Evolutionary conservation across 1,140 invertebrate species (phyloP).

Genomic region (Panagrolaimus sp.): DNA sequence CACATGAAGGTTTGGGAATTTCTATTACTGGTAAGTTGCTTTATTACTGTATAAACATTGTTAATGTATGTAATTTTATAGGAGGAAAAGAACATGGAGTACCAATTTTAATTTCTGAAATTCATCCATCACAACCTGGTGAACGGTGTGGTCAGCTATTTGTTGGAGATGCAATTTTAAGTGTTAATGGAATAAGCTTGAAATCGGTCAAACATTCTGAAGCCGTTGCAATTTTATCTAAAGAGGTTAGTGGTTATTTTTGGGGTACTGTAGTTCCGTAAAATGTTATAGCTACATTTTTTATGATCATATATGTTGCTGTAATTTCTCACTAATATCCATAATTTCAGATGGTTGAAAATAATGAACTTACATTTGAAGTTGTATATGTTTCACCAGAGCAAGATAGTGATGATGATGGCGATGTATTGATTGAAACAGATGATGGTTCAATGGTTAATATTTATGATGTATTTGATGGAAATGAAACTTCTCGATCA

Average conservation of each 20-base stretch:
- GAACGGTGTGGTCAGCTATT: slow-evolving; percentile 68
- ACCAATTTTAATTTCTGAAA: slow-evolving; percentile 76
- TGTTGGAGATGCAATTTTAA: slow-evolving; percentile 76
- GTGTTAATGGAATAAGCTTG: slow-evolving; percentile 72
- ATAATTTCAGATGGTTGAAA: slow-evolving; percentile 34
- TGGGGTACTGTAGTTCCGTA: no score
- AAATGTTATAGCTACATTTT: no score
- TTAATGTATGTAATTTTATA: slow-evolving; percentile 58
- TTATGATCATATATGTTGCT: no score
- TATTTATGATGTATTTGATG: slow-evolving; percentile 27
- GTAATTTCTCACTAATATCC: no score
- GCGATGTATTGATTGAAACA: slow-evolving; percentile 43
- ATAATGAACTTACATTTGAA: slow-evolving; percentile 42
- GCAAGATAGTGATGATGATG: slow-evolving; percentile 47
- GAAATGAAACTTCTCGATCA: slow-evolving; percentile 9
- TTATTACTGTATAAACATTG: background rate
- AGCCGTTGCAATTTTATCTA: slow-evolving; percentile 51
- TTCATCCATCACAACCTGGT: slow-evolving; percentile 72
- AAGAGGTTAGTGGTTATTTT: slow-evolving; percentile 43
- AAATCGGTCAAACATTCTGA: slow-evolving; percentile 62
- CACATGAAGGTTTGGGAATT: slow-evolving; percentile 72
- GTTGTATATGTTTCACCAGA: slow-evolving; percentile 49
- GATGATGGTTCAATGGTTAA: slow-evolving; percentile 38
- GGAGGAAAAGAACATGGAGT: slow-evolving; percentile 77
- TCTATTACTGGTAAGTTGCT: slow-evolving; percentile 67